Evolutionary conservation across 2,797 vertebrate species (phyloP), one percentile per base, ranked within the genome.

Genomic region (Ibycter americanus): DNA sequence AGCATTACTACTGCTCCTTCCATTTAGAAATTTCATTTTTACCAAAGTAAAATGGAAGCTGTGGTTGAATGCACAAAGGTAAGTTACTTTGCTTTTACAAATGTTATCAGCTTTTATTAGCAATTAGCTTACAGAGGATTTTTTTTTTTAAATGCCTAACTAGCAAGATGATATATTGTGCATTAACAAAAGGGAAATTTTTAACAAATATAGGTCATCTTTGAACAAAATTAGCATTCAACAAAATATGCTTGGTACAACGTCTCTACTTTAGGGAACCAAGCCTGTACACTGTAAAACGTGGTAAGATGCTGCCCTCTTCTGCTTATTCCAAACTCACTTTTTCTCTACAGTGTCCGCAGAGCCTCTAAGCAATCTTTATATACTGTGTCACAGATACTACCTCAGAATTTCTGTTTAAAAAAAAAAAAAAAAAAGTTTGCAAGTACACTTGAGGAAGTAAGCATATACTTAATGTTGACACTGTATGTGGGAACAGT

Each of bases 251-350:
- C 70, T 67, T 49, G 62, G 78, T 89, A 14, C 19, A 70, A 76
- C 27, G 62, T 36, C 77, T 89, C 71, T 65, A 79, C 76, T 97
- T 89, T 8, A 18, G 72, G 32, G 74, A 72, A 23, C 17, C 1
- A 11, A 94, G 19, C 5, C 47, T 46, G 1, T 6, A 13, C 63
- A 19, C 36, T 47, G 63, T 36, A 73, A 93, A 97, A 42, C 7
- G 1, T 40, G 96, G 97, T 91, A 68, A 94, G 62, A 96, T 91
- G 96, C 94, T 98, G 97, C 97, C 98, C 97, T 97, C 98, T 98
- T 81, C 97, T 97, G 97, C 65, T 59, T 56, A 15, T 51, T 23
- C 5, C 23, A 77, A 61, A 71, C 20, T 85, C 62, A 2, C 3
- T 9, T 90, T 80, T 80, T 31, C 47, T 66, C 17, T 55, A 1